A percentile compares a stretch with the other conserved stretches of the same genome.
Evolutionary conservation across 1,140 invertebrate genomes (phyloP).

Genomic region (Meloidogyne floridensis): DNA sequence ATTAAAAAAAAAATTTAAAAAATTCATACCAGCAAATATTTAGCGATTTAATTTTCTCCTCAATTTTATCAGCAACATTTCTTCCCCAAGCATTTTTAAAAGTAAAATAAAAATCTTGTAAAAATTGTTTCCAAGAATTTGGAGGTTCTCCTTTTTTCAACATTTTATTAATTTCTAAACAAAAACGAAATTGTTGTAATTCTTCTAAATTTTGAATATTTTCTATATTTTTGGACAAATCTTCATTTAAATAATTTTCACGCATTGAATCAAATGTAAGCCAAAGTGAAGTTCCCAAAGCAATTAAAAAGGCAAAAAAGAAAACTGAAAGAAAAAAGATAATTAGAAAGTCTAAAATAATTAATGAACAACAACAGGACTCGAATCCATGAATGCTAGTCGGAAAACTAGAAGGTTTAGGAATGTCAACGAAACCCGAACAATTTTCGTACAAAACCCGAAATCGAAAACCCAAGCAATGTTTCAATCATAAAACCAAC

Average conservation of each 20-base stretch:
- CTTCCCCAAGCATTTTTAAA: conserved; percentile 8
- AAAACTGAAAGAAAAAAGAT: not conserved
- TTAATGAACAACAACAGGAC: too few relatives aligned
- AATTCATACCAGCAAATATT: conserved; percentile 10
- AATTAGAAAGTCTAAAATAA: too few relatives aligned
- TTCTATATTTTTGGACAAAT: not conserved
- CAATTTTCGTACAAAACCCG: too few relatives aligned
- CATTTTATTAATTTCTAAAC: not conserved
- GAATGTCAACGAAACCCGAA: too few relatives aligned
- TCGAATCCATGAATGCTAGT: too few relatives aligned
- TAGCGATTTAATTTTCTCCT: not conserved
- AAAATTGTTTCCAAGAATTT: not conserved
- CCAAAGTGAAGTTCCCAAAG: conserved; percentile 12
- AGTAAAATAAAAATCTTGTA: not conserved
- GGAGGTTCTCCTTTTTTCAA: not conserved
- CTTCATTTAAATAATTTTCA: conserved; percentile 1
- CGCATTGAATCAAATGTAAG: conserved; percentile 16
- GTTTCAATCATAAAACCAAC: too few relatives aligned
- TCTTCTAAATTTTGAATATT: not conserved
- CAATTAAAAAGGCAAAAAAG: not conserved
- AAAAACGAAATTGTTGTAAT: not conserved
- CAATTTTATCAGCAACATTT: not conserved
- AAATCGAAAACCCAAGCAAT: too few relatives aligned
- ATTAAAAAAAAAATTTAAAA: too few relatives aligned
- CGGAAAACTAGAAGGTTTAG: too few relatives aligned